A percentile compares a stretch with the other conserved stretches of the same genome.
These are phyloP conservation scores for Alosa sapidissima DNA, from an alignment of 2,797 vertebrate genomes.

Conservation along the genomic window DNA sequence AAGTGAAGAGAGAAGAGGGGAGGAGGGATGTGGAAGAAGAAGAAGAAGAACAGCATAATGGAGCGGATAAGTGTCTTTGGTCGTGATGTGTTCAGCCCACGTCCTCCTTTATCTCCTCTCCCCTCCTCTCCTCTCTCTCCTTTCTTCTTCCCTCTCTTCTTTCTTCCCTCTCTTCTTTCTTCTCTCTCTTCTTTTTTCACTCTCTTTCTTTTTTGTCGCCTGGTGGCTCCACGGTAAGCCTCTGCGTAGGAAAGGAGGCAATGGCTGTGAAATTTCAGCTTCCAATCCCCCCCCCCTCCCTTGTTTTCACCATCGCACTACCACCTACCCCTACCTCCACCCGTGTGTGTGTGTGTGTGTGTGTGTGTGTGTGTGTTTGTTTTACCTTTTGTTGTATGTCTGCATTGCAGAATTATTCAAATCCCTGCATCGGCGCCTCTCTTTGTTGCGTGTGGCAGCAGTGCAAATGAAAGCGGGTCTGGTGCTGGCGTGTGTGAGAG, in stretches of 20 bases:
- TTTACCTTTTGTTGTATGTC: slow-evolving; percentile 65
- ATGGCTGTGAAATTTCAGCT: slow-evolving; percentile 58
- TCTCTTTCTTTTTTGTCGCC: slow-evolving; percentile 38
- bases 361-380: slow-evolving; percentile 17
- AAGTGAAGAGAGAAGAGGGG: slow-evolving; percentile 3
- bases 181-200: background rate
- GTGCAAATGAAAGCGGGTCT: slow-evolving; percentile 61
- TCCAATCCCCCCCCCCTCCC: slow-evolving; percentile 32
- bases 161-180: background rate
- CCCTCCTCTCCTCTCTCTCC: too few relatives aligned
- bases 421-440: slow-evolving; percentile 60
- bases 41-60: background rate
- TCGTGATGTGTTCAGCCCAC: slow-evolving; percentile 63
- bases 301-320: background rate
- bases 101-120: slow-evolving; percentile 60
- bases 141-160: slow-evolving; percentile 25
- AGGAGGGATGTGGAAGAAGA: slow-evolving; percentile 44
- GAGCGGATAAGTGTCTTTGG: slow-evolving; percentile 59
- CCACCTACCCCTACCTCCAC: background rate
- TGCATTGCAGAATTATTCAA: slow-evolving; percentile 74
- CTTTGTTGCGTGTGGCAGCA: slow-evolving; percentile 51
- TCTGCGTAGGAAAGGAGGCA: slow-evolving; percentile 51
- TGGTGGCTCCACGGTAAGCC: slow-evolving; percentile 56
- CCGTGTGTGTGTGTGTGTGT: slow-evolving; percentile 22
- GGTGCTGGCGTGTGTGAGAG: slow-evolving; percentile 54